These are phyloP conservation scores for Siniperca knerii DNA, from an alignment of 2,113 vertebrate genomes.

Conservation along the genomic window DNA sequence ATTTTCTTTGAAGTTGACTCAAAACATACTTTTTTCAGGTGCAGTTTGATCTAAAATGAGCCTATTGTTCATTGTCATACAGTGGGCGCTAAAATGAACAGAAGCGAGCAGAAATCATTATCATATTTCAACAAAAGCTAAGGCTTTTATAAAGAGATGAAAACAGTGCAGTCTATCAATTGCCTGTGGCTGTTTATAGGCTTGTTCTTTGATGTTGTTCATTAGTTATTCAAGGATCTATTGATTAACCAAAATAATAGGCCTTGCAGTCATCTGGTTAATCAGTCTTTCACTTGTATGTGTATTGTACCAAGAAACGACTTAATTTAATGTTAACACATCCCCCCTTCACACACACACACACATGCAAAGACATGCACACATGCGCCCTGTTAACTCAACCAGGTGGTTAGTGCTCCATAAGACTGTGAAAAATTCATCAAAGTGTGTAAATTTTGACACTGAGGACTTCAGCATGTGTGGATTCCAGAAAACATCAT, in stretches of 20 bases:
- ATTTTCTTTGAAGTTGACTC: conserved; percentile 41
- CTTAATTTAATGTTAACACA: conserved; percentile 64
- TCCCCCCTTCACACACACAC: neutral
- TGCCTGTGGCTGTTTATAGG: conserved; percentile 73
- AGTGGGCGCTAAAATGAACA: conserved; percentile 49
- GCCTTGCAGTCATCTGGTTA: conserved; percentile 75
- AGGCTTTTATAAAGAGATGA: conserved; percentile 71
- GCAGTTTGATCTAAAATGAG: conserved; percentile 60
- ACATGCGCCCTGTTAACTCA: conserved; percentile 46
- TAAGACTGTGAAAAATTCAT: conserved; percentile 76
- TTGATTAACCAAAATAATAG: conserved; percentile 82
- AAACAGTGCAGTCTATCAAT: conserved; percentile 71
- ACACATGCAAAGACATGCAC: neutral
- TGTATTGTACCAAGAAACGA: conserved; percentile 57
- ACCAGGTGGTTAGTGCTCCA: conserved; percentile 65
- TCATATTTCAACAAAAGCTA: conserved; percentile 75
- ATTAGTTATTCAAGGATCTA: conserved; percentile 80
- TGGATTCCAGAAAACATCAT: conserved; percentile 36
- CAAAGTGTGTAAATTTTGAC: conserved; percentile 70
- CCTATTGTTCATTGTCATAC: conserved; percentile 49
- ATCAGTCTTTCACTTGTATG: conserved; percentile 71
- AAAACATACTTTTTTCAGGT: conserved; percentile 47
- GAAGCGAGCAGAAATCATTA: conserved; percentile 66
- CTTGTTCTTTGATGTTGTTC: conserved; percentile 75
- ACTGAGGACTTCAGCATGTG: conserved; percentile 56